Evolutionary conservation across 1,140 invertebrate genomes (phyloP), one percentile per base, ranked within the genome.

Genomic region (Papilio glaucus): DNA sequence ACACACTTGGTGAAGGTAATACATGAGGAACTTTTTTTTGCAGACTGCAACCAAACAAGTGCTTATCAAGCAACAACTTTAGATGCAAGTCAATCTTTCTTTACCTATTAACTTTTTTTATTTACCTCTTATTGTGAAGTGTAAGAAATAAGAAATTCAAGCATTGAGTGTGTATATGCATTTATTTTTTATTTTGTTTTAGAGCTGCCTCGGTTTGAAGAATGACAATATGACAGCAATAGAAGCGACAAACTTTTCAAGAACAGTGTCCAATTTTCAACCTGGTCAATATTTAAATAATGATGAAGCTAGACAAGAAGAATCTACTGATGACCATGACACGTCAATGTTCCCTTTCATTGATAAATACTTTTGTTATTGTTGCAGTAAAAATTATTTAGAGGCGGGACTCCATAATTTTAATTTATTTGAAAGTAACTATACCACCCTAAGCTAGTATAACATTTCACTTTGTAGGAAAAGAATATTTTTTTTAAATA

Each of bases 161-260:
- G n/a, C n/a, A n/a, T n/a, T n/a, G n/a, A n/a, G n/a, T n/a, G n/a
- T n/a, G n/a, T n/a, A n/a, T n/a, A n/a, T n/a, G n/a, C n/a, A n/a
- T n/a, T n/a, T n/a, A n/a, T n/a, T n/a, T 39, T 69, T 42, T 33
- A 41, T 72, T 69, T 81, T 77, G 45, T 91, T 93, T 78, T 75
- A 93, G 93, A 91, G 86, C 63, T 71, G 62, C 6, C 67, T 93
- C 63, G 77, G 81, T 42, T 78, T 62, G 6, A 77, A 87, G 26
- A 37, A 45, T n/a, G 53, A 71, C 1, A 85, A 85, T 29, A 73
- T 92, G 29, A 88, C 90, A 69, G 89, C 93, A 38, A 75, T 90
- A 18, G 80, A 92, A 73, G 93, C 91, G 49, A 92, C 87, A 53
- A 82, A 82, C 24, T 87, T 90, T 74, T 93, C 92, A 72, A 89